Conservation (phyloP, 2,888 invertebrate species). For the Cephus nigrinus region DNA sequence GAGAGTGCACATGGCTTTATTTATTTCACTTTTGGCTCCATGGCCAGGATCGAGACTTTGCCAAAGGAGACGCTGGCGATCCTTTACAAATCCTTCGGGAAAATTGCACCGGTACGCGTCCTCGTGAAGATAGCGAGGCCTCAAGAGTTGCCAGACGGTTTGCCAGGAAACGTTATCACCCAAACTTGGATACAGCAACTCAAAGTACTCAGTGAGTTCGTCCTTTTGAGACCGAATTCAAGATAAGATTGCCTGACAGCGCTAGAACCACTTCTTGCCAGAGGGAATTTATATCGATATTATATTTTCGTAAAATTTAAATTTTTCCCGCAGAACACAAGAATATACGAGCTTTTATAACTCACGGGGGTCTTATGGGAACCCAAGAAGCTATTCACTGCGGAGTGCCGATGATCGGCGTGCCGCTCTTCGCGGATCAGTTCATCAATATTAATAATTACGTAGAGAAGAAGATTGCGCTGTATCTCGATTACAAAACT, state of each 20-base stretch:
- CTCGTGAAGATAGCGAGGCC: slow-evolving; percentile 41
- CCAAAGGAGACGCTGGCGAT: slow-evolving; percentile 30
- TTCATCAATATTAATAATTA: slow-evolving; percentile 42
- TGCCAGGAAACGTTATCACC: slow-evolving; percentile 42
- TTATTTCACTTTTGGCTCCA: slow-evolving; percentile 51
- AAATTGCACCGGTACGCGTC: slow-evolving; percentile 45
- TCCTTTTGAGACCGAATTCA: not conserved
- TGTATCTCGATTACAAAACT: slow-evolving; percentile 31
- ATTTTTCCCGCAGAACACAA: slow-evolving; percentile 44
- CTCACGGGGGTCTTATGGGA: slow-evolving; percentile 48
- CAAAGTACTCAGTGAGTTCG: slow-evolving; percentile 26
- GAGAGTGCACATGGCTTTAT: slow-evolving; percentile 46
- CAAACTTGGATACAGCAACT: slow-evolving; percentile 48
- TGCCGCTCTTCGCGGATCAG: slow-evolving; percentile 47
- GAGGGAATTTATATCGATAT: not conserved
- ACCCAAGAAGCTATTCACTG: slow-evolving; percentile 41
- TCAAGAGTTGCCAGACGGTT: slow-evolving; percentile 35
- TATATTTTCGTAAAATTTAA: too few species aligned
- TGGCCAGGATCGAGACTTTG: slow-evolving; percentile 44
- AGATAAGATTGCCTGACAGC: too few species aligned
- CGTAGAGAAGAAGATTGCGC: slow-evolving; percentile 38
- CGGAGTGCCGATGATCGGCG: slow-evolving; percentile 44
- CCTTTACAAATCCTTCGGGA: slow-evolving; percentile 41
- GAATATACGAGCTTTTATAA: slow-evolving; percentile 56
- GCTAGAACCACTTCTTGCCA: too few species aligned